Base-by-base conservation (phyloP, 2,888 invertebrate species). In the Latrodectus hesperus region DNA sequence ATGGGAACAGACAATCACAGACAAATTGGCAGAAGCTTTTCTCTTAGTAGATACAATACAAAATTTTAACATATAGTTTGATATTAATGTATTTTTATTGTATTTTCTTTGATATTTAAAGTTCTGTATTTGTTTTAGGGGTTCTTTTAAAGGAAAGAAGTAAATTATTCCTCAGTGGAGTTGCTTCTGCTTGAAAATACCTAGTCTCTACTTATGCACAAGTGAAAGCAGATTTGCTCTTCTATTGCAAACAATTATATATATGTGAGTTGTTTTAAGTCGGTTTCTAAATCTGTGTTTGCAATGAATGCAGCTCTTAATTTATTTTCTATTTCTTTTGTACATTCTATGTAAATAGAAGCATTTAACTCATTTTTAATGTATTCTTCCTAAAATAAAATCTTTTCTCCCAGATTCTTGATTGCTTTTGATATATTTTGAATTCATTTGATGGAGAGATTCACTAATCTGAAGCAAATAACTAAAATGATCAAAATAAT, bases 71-170 rank as follows among this genome's bases (percentile, higher is more conserved):
- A 38, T 38, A 4, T 6, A 38, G 38, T 38, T 38, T 38, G 4
- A 38, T 4, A 38, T 38, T 38, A 38, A 38, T 38, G 2, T 38
- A 38, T 6, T 38, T 38, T 38, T 4, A 6, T 38, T 38, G 38
- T 38, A 38, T 38, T 38, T 38, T 38, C 38, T 38, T 38, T 0
- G 0, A 38, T 38, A 38, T 38, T 38, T 38, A 38, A 38, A 10
- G 11, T 8, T 17, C 9, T 22, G 53, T 53, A 17, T 60, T 71
- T 26, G 67, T 87, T 83, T 52, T 51, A 88, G 87, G 83, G 87
- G 82, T 16, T 88, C 87, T n/a, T 88, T 88, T 53, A 88, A 88
- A 70, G 87, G 87, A 26, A 88, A 88, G 74, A 88, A 88, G 70
- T 88, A 77, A 83, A 26, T 17, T 49, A 10, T 22, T 71, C 8